Conservation (phyloP, 2,113 vertebrate genomes). For the Orthonyx spaldingii region DNA sequence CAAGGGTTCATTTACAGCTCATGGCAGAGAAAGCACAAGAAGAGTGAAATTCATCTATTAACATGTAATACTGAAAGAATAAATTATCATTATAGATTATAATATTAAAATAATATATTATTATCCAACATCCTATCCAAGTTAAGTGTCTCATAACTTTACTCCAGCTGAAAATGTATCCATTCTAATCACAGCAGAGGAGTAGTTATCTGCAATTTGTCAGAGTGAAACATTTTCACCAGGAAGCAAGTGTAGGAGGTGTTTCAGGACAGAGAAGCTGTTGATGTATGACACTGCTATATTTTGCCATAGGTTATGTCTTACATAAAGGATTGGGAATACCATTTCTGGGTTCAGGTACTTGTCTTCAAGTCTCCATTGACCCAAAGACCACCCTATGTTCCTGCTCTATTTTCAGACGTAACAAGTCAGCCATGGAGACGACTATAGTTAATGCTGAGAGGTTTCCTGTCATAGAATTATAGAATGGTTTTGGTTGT, state of each 20-base stretch:
- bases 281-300: background rate
- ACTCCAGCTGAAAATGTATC: background rate
- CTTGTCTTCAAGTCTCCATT: background rate
- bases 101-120: background rate
- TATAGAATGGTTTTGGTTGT: background rate
- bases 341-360: background rate
- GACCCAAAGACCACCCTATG: background rate
- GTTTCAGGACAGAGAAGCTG: background rate
- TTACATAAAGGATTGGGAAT: background rate
- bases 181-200: background rate
- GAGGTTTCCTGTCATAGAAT: background rate
- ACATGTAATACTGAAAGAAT: background rate
- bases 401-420: background rate
- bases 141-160: background rate
- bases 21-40: background rate
- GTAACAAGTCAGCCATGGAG: background rate
- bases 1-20: background rate
- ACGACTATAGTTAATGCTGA: background rate
- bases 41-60: background rate
- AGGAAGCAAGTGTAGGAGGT: background rate
- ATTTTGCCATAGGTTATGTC: background rate
- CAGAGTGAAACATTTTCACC: background rate
- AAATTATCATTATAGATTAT: background rate
- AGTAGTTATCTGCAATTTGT: background rate
- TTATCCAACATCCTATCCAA: background rate